These are phyloP conservation scores for Asbolus verrucosus DNA, from an alignment of 1,140 invertebrate genomes.

Conservation along the genomic window DNA sequence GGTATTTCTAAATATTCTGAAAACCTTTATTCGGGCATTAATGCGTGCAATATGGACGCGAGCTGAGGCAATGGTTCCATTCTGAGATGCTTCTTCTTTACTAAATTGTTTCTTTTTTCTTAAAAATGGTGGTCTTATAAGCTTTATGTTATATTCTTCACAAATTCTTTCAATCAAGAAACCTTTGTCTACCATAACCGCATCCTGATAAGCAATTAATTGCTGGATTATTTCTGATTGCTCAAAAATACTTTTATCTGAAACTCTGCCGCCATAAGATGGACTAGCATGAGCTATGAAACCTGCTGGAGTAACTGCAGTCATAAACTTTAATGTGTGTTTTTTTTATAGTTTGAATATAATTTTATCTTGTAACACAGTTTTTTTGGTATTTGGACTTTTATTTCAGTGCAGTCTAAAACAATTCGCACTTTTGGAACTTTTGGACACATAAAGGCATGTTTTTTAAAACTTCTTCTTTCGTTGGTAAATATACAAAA, in stretches of 20 bases:
- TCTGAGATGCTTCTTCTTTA: conserved; percentile 47
- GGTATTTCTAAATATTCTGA: conserved; percentile 45
- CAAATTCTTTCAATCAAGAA: conserved; percentile 49
- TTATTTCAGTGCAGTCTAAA: conserved; percentile 43
- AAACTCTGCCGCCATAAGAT: conserved; percentile 55
- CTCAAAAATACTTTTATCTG: conserved; percentile 56
- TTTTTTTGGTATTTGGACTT: conserved; percentile 5
- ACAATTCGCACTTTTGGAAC: conserved; percentile 35
- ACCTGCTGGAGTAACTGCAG: conserved; percentile 57
- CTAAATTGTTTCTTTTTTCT: conserved; percentile 47
- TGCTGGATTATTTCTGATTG: conserved; percentile 26
- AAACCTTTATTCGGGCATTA: conserved; percentile 39
- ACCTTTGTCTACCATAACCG: conserved; percentile 50
- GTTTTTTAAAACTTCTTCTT: conserved; percentile 22
- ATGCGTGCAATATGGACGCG: conserved; percentile 45
- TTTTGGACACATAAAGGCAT: conserved; percentile 37
- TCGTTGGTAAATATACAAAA: conserved; percentile 1
- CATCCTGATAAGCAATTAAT: conserved; percentile 7
- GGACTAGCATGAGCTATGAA: conserved; percentile 55
- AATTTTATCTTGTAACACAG: conserved; percentile 7
- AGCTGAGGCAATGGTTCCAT: conserved; percentile 52
- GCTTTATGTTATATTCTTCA: conserved; percentile 31
- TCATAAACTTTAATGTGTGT: conserved; percentile 59
- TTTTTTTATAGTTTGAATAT: conserved; percentile 43
- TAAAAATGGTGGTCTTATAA: conserved; percentile 50